Conservation (phyloP, 2,888 invertebrate species). For the Noctua janthina region DNA sequence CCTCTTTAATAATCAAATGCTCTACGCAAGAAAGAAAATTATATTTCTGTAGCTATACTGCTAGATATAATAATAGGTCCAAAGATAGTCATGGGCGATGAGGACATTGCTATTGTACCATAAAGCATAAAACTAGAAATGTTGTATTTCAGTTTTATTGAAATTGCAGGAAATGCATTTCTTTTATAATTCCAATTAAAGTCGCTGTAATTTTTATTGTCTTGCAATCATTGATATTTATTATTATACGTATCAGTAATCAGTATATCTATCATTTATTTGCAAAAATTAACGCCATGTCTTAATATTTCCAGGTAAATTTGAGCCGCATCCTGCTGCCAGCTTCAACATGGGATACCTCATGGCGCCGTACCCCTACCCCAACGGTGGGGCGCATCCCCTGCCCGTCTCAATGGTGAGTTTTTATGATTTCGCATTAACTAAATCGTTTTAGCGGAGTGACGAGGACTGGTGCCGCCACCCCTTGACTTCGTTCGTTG, state of each 20-base stretch:
- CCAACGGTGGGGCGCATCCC: slow-evolving; percentile 95
- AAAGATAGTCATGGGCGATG: slow-evolving; percentile 23
- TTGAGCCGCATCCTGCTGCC: slow-evolving; percentile 94
- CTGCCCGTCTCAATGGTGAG: slow-evolving; percentile 97
- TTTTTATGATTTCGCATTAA: slow-evolving; percentile 72
- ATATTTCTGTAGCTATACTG: not conserved
- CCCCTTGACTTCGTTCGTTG: slow-evolving; percentile 54
- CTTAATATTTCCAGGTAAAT: slow-evolving; percentile 92
- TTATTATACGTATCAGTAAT: not conserved
- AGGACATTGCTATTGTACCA: not conserved
- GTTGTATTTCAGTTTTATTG: slow-evolving; percentile 9
- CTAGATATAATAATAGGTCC: not conserved
- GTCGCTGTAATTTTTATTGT: slow-evolving; percentile 1
- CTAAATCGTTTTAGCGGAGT: slow-evolving; percentile 63
- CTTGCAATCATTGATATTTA: not conserved
- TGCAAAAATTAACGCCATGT: not conserved
- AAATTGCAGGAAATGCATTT: not conserved
- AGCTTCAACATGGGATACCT: slow-evolving; percentile 98
- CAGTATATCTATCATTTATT: not conserved
- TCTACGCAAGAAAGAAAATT: not conserved
- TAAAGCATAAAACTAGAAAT: slow-evolving; percentile 10
- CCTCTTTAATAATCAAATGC: not conserved
- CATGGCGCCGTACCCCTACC: slow-evolving; percentile 97
- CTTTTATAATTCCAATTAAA: slow-evolving; percentile 16
- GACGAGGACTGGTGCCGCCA: slow-evolving; percentile 49